These are phyloP conservation scores for Lochmaea capreae DNA, from an alignment of 2,888 invertebrate genomes.

Conservation along the genomic window DNA sequence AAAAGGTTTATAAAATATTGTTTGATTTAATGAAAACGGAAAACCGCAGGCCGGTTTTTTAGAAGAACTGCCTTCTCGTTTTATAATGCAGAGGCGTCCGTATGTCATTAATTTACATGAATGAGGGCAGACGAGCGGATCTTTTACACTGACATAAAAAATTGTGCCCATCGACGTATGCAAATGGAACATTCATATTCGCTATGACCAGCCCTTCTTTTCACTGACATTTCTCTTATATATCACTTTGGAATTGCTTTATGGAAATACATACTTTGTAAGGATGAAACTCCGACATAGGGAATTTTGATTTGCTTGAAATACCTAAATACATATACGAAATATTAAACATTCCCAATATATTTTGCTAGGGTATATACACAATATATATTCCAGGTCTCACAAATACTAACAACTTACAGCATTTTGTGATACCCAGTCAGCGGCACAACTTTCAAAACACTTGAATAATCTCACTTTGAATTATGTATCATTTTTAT, in stretches of 20 bases:
- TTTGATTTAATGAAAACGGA: slow-evolving; percentile 62
- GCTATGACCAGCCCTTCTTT: not conserved
- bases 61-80: slow-evolving; percentile 50
- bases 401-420: no score
- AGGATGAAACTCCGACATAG: no score
- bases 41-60: slow-evolving; percentile 51
- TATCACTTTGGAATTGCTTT: not conserved
- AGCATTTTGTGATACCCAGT: no score
- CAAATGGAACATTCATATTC: not conserved
- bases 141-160: not conserved
- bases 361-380: no score
- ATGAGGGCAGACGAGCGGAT: not conserved
- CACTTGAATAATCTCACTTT: no score
- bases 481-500: no score
- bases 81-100: slow-evolving; percentile 41
- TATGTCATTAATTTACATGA: not conserved
- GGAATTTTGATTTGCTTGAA: no score
- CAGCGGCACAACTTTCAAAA: no score
- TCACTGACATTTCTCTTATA: not conserved
- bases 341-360: no score
- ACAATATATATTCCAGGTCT: no score
- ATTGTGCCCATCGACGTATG: not conserved
- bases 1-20: slow-evolving; percentile 61
- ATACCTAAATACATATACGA: no score
- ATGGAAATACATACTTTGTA: no score